These are phyloP conservation scores for Cydia fagiglandana DNA, from an alignment of 1,140 invertebrate species.

Conservation along the genomic window DNA sequence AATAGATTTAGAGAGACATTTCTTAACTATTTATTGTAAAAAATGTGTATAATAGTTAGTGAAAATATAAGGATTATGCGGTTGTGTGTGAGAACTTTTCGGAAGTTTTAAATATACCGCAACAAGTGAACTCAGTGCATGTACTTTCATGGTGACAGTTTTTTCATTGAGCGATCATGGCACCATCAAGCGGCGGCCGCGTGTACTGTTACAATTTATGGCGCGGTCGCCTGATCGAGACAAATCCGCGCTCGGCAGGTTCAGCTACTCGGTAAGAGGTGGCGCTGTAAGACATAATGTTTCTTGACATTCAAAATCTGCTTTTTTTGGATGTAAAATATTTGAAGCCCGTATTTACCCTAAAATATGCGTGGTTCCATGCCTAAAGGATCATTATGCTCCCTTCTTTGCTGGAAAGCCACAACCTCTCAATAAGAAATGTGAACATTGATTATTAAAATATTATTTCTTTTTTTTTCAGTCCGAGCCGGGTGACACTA, in stretches of 20 bases:
- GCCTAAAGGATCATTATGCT: no score
- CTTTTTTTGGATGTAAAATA: neutral
- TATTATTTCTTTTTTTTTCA: conserved; percentile 55
- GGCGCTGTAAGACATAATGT: conserved; percentile 46
- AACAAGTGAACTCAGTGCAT: conserved; percentile 55
- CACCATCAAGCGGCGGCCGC: conserved; percentile 76
- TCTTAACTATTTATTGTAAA: conserved; percentile 13
- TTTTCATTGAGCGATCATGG: conserved; percentile 72
- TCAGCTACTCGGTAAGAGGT: conserved; percentile 73
- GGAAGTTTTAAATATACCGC: conserved; percentile 33
- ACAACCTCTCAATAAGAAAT: no score
- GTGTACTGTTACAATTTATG: conserved; percentile 64
- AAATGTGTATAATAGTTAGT: conserved; percentile 24
- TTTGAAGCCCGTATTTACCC: no score
- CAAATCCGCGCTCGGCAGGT: conserved; percentile 46
- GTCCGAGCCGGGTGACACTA: conserved; percentile 76
- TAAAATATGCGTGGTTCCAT: no score
- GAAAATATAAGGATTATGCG: conserved; percentile 7
- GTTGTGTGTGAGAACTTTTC: neutral
- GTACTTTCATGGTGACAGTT: conserved; percentile 76
- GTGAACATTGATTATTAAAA: conserved; percentile 13
- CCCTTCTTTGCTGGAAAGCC: no score
- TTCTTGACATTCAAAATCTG: neutral
- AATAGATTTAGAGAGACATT: neutral
- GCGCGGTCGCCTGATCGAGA: conserved; percentile 50